phyloP scores from a whole-genome alignment of 2,113 vertebrate species.

The Cygnus buccinator region DNA sequence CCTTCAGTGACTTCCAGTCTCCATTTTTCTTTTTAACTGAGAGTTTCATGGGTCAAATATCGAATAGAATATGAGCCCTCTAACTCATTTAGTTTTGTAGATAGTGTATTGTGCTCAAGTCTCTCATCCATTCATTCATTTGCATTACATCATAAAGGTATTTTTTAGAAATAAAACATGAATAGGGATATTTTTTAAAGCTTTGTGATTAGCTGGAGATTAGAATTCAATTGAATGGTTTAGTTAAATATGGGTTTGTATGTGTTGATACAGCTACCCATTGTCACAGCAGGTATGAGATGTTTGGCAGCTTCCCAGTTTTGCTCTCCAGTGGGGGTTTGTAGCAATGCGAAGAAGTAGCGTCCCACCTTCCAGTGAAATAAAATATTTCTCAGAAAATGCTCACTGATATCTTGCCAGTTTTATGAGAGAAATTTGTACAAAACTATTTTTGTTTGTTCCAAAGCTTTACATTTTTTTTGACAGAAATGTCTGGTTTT shows the following conservation, averaged over 20 bases:
- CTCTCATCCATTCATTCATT: constrained; percentile 50
- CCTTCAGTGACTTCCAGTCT: neutral
- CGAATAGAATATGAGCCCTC: neutral
- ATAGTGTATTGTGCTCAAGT: neutral
- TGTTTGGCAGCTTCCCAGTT: constrained; percentile 55
- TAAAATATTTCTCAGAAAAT: constrained; percentile 10
- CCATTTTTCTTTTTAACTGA: neutral
- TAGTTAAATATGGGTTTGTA: constrained; percentile 46
- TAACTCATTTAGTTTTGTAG: constrained; percentile 1
- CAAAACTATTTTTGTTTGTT: neutral
- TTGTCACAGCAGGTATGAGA: constrained; percentile 62
- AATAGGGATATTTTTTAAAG: constrained; percentile 28
- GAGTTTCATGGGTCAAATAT: constrained; percentile 29
- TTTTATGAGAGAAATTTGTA: neutral
- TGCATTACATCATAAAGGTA: constrained; percentile 42
- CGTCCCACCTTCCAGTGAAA: constrained; percentile 1
- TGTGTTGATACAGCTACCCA: constrained; percentile 36
- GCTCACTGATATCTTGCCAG: neutral
- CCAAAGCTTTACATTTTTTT: neutral
- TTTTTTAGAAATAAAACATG: constrained; percentile 59
- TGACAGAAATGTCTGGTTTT: neutral
- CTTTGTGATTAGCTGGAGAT: constrained; percentile 47
- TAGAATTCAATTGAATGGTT: constrained; percentile 66
- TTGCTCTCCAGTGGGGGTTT: neutral
- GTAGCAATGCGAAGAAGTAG: neutral